Evolutionary conservation across 1,140 invertebrate genomes (phyloP).

Genomic region (Leptinotarsa lineolata): DNA sequence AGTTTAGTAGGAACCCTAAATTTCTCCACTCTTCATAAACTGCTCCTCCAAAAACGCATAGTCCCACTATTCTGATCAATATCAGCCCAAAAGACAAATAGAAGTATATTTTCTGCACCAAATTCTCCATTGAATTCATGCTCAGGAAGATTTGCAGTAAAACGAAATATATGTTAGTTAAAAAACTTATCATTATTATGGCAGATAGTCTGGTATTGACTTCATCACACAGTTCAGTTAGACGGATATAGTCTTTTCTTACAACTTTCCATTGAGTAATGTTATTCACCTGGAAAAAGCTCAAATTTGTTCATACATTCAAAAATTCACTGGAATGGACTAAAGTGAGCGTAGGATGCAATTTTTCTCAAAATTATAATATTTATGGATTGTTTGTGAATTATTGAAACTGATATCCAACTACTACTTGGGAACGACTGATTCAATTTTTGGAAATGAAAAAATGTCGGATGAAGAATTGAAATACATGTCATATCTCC

Average conservation of each 20-base stretch:
- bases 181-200: conserved; percentile 36
- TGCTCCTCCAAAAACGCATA: conserved; percentile 62
- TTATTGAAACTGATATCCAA: too few species aligned
- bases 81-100: conserved; percentile 65
- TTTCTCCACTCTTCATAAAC: conserved; percentile 66
- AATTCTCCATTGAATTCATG: conserved; percentile 27
- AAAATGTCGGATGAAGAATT: too few species aligned
- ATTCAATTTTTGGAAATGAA: too few species aligned
- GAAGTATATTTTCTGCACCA: conserved; percentile 57
- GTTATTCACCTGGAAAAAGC: conserved; percentile 25
- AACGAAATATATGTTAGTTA: conserved; percentile 34
- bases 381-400: too few species aligned
- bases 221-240: conserved; percentile 23
- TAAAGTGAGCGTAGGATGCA: too few species aligned
- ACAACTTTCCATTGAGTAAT: conserved; percentile 29
- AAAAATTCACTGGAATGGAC: too few species aligned
- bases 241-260: conserved; percentile 34
- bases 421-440: too few species aligned
- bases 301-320: too few species aligned
- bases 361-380: too few species aligned
- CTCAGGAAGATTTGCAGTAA: conserved; percentile 37
- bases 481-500: too few species aligned
- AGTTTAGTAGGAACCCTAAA: conserved; percentile 56
- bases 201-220: conserved; percentile 30
- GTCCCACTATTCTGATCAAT: conserved; percentile 60